A percentile compares a stretch with the other conserved stretches of the same genome.
These are phyloP conservation scores for Sprattus sprattus DNA, from an alignment of 2,113 vertebrate genomes.

Conservation along the genomic window DNA sequence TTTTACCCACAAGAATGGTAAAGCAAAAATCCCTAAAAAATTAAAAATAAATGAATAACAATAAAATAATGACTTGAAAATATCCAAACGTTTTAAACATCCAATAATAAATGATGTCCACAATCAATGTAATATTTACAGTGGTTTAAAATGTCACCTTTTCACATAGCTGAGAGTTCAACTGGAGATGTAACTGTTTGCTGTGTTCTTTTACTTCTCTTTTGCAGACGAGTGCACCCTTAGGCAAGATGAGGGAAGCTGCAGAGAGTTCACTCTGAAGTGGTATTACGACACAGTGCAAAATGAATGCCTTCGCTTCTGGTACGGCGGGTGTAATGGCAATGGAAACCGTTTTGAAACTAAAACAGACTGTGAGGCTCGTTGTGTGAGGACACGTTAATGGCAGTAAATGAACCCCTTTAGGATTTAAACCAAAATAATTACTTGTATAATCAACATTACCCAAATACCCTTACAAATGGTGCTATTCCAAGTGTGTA, in stretches of 20 bases:
- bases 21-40: not conserved
- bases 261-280: conserved; percentile 69
- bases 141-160: not conserved
- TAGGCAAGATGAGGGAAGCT: conserved; percentile 65
- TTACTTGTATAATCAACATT: not conserved
- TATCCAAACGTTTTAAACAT: no score
- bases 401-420: not conserved
- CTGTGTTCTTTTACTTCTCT: conserved; percentile 10
- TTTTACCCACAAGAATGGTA: not conserved
- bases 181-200: not conserved
- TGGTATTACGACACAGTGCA: conserved; percentile 74
- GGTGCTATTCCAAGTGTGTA: not conserved
- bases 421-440: not conserved
- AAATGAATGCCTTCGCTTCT: conserved; percentile 72
- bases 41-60: not conserved
- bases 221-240: conserved; percentile 68
- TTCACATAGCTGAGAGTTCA: not conserved
- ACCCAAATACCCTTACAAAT: not conserved
- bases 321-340: conserved; percentile 80
- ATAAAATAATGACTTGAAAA: not conserved
- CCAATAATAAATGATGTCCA: not conserved
- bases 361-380: conserved; percentile 65
- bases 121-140: not conserved
- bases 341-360: conserved; percentile 79
- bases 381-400: conserved; percentile 53